Conservation (phyloP, 2,113 vertebrate genomes). For the Chionis minor region DNA sequence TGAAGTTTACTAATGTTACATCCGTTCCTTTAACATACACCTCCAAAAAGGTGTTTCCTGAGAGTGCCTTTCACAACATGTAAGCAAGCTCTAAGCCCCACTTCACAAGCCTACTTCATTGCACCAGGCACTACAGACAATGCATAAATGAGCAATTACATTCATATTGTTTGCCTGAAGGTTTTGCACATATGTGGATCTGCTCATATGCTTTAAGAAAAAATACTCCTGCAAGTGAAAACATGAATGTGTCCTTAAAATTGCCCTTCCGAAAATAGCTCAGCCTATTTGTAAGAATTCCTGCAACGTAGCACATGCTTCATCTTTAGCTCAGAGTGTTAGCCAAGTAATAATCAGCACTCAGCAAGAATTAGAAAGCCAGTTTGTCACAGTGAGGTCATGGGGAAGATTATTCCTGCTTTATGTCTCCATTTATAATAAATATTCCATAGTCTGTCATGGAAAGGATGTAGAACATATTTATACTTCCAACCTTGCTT, state of each 20-base stretch:
- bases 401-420: constrained; percentile 62
- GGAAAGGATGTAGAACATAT: constrained; percentile 47
- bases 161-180: background rate
- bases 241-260: constrained; percentile 31
- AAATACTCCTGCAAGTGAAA: background rate
- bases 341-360: constrained; percentile 65
- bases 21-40: background rate
- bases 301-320: constrained; percentile 52
- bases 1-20: background rate
- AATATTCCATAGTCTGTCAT: constrained; percentile 51
- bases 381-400: constrained; percentile 65
- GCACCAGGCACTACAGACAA: background rate
- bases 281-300: constrained; percentile 41
- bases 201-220: background rate
- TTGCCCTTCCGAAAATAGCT: constrained; percentile 54
- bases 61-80: background rate
- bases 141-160: background rate
- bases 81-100: background rate
- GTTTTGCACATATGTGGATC: background rate
- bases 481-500: constrained; percentile 35
- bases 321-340: constrained; percentile 32
- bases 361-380: constrained; percentile 60
- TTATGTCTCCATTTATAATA: constrained; percentile 66
- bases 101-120: background rate
- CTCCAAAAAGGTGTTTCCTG: background rate